phyloP scores from a whole-genome alignment of 2,113 vertebrate species.

The Halichoeres trimaculatus region DNA sequence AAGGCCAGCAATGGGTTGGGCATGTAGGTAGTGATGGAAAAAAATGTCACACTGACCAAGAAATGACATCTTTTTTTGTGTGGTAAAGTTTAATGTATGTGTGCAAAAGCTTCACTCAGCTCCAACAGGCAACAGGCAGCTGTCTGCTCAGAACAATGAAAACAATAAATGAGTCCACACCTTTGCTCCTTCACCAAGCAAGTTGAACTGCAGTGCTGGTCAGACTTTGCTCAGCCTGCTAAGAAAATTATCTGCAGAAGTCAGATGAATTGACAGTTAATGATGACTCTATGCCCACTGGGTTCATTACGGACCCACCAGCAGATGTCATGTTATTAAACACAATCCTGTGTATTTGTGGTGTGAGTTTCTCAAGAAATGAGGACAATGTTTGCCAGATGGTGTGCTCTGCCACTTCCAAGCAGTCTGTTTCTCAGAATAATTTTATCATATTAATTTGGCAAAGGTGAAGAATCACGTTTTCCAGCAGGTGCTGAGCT shows the following conservation, averaged over 20 bases:
- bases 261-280: not conserved
- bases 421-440: slow-evolving; percentile 27
- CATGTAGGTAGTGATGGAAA: too few species aligned
- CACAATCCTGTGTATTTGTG: slow-evolving; percentile 8
- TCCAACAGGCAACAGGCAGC: too few species aligned
- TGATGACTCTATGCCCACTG: not conserved
- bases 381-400: slow-evolving; percentile 25
- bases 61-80: too few species aligned
- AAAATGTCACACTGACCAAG: too few species aligned
- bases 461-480: slow-evolving; percentile 1
- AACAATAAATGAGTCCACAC: too few species aligned
- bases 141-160: too few species aligned
- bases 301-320: not conserved
- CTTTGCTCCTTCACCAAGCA: too few species aligned
- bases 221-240: not conserved
- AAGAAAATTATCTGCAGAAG: not conserved
- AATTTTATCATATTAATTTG: slow-evolving; percentile 24
- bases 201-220: too few species aligned
- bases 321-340: not conserved
- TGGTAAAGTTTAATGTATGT: too few species aligned
- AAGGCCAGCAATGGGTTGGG: too few species aligned
- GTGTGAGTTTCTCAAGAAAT: slow-evolving; percentile 12
- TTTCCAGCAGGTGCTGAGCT: not conserved
- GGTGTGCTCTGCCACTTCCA: slow-evolving; percentile 8
- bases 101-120: too few species aligned